Evolutionary conservation across 2,888 invertebrate genomes (phyloP).

Genomic region (Aporophyla nigra): DNA sequence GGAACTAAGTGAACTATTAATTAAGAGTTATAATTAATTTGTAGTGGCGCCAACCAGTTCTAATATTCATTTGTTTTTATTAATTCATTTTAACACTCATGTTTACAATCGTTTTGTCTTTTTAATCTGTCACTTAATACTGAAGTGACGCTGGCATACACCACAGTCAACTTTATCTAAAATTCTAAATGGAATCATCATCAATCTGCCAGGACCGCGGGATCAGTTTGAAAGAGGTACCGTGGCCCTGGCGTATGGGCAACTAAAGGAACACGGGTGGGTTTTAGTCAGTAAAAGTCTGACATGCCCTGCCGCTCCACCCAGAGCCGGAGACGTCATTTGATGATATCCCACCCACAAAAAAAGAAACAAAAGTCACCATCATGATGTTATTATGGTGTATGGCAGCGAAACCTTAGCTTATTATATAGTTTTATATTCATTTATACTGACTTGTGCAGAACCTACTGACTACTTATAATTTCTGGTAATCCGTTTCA

Average conservation of each 20-base stretch:
- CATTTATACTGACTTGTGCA: constrained; percentile 39
- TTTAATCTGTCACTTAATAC: constrained; percentile 27
- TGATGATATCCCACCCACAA: too few relatives aligned
- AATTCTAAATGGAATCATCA: neutral
- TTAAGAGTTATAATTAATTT: neutral
- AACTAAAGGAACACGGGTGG: too few relatives aligned
- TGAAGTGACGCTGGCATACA: constrained; percentile 32
- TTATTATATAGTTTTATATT: constrained; percentile 31
- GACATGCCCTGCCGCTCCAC: too few relatives aligned
- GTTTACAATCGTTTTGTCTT: constrained; percentile 38
- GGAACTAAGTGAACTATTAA: neutral
- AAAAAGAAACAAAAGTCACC: too few relatives aligned
- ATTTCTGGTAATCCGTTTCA: neutral
- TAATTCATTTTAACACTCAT: constrained; percentile 21
- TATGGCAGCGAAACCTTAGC: constrained; percentile 18
- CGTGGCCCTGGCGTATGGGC: too few relatives aligned
- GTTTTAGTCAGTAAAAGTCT: too few relatives aligned
- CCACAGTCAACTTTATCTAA: neutral
- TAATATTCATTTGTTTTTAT: constrained; percentile 23
- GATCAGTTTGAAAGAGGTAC: too few relatives aligned
- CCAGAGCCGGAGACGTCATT: too few relatives aligned
- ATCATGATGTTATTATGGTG: neutral
- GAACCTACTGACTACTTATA: neutral
- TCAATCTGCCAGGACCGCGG: too few relatives aligned
- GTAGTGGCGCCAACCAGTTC: constrained; percentile 25